Base-by-base conservation (phyloP, 2,888 invertebrate species). In the Euplexia lucipara region DNA sequence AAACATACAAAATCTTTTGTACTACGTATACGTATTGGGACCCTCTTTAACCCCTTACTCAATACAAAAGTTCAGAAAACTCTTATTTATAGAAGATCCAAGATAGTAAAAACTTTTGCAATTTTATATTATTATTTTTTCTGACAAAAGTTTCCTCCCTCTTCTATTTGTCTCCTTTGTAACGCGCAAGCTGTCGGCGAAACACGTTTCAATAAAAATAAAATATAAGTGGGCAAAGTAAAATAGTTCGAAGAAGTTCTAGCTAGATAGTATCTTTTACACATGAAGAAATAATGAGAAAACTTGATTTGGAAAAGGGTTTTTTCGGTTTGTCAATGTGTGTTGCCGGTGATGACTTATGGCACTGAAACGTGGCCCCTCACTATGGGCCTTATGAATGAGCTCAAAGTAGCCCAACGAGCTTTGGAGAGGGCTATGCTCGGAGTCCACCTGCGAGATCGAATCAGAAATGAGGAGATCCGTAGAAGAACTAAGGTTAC, bases 81-180 rank as follows among this genome's bases (percentile, higher is more conserved):
- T 45, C 16, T 35, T n/a, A 30, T 48, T 35, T n/a, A 30, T 48
- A 74, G 37, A 61, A 61, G 66, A 49, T 59, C 34, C 26, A 12
- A 69, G 37, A 66, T 41, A 60, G 35, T 47, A 53, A 45, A 61
- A 79, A 79, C 68, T 79, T 75, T 63, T 20, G 51, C 49, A 78
- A 76, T 79, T 63, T 63, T 45, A 44, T 58, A 42, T 74, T 56
- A 68, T 69, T 60, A 42, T 42, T 47, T 59, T 57, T 49, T 58
- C 16, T 3, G 35, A 26, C n/a, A 37, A 35, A 48, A 60, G 22
- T 26, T 44, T 14, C 47, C 42, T 18, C 2, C 34, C 34, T 49
- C 26, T 32, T 66, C 32, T 32, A 44, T 49, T 51, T 39, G 34
- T 35, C 44, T 53, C 12, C 9, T 56, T 59, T 48, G 52, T 45